Conservation (phyloP, 2,888 invertebrate species). For the Acrobasis suavella region DNA sequence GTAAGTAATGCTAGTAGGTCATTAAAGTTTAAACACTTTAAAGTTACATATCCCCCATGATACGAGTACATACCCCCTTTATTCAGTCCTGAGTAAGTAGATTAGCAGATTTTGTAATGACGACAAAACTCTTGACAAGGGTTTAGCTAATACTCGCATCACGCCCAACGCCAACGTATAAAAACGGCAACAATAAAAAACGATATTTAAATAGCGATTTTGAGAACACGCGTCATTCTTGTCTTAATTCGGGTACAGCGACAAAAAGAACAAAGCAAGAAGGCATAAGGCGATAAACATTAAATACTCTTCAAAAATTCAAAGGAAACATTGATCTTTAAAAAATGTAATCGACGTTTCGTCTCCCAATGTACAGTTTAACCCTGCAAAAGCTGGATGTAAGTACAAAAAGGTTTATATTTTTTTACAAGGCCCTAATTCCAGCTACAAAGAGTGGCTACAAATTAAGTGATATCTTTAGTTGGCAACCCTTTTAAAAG, state of each 20-base stretch:
- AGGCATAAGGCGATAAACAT: constrained; percentile 58
- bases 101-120: constrained; percentile 46
- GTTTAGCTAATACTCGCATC: constrained; percentile 61
- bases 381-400: constrained; percentile 50
- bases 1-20: too few relatives aligned
- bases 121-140: constrained; percentile 58
- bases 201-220: constrained; percentile 55
- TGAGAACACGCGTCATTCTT: constrained; percentile 67
- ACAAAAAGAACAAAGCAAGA: constrained; percentile 64
- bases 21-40: too few relatives aligned
- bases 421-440: constrained; percentile 67
- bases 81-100: constrained; percentile 44
- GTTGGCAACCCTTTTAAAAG: constrained; percentile 80
- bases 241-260: constrained; percentile 61
- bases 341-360: constrained; percentile 63
- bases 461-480: constrained; percentile 82
- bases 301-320: constrained; percentile 48
- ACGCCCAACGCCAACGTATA: constrained; percentile 52
- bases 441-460: constrained; percentile 76
- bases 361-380: constrained; percentile 50
- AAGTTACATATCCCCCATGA: too few relatives aligned
- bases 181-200: constrained; percentile 49
- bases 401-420: constrained; percentile 59
- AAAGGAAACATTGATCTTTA: constrained; percentile 60
- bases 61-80: too few relatives aligned